Evolutionary conservation across 2,797 vertebrate species (phyloP), one percentile per base, ranked within the genome.

Genomic region (Distichodus sexfasciatus): DNA sequence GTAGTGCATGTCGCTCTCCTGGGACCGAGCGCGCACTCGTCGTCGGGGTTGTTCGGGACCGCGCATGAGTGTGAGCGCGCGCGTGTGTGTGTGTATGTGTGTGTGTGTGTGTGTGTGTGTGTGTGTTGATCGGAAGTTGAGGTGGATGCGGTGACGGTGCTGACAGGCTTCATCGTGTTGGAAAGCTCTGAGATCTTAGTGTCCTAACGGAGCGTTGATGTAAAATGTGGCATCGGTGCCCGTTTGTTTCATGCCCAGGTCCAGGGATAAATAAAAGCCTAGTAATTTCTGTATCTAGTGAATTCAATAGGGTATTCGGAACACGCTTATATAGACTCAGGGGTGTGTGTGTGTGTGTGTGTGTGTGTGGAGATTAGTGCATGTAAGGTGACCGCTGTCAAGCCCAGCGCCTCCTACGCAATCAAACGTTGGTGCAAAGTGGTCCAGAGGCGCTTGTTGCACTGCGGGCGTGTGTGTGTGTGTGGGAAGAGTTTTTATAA

Each of bases 1-100:
- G 96, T 90, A 29, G 17, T 33, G n/a, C 47, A 24, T 48, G 5
- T 23, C 6, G 15, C 15, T 23, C 6, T n/a, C 48, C 50, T 5
- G n/a, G n/a, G n/a, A n/a, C n/a, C n/a, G n/a, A n/a, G n/a, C n/a
- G n/a, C n/a, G n/a, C n/a, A n/a, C n/a, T n/a, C n/a, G n/a, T n/a
- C n/a, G n/a, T n/a, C n/a, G n/a, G n/a, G n/a, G n/a, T n/a, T n/a
- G n/a, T n/a, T n/a, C n/a, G n/a, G n/a, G n/a, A n/a, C n/a, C n/a
- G n/a, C n/a, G n/a, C n/a, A n/a, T n/a, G n/a, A n/a, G n/a, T n/a
- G n/a, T n/a, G n/a, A n/a, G n/a, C n/a, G n/a, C n/a, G n/a, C n/a
- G n/a, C n/a, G n/a, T n/a, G n/a, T n/a, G n/a, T n/a, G n/a, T n/a
- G n/a, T n/a, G n/a, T n/a, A n/a, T n/a, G n/a, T n/a, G n/a, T n/a